A percentile compares a stretch with the other conserved stretches of the same genome.
Evolutionary conservation across 2,113 vertebrate species (phyloP).

Genomic region (Sitta europaea): DNA sequence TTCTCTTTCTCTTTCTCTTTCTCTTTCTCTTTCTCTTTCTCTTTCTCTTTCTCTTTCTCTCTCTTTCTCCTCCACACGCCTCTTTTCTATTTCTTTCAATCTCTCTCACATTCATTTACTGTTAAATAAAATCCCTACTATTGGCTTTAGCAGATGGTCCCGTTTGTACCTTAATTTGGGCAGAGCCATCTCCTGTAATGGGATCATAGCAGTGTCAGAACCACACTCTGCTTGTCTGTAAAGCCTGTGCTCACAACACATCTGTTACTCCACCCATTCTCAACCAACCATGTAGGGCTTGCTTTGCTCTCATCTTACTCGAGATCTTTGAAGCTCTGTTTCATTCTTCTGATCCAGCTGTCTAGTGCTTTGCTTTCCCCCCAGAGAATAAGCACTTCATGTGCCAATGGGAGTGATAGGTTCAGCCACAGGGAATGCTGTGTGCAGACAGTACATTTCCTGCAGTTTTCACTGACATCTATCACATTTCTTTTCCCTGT

Average conservation of each 20-base stretch:
- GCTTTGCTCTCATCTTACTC: not conserved
- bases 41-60: not conserved
- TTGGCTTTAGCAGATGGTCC: not conserved
- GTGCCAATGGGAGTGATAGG: conserved; percentile 36
- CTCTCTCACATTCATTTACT: not conserved
- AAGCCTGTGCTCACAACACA: not conserved
- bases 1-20: not conserved
- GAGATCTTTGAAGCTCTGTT: not conserved
- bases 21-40: not conserved
- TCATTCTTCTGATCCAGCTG: not conserved
- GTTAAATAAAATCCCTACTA: not conserved
- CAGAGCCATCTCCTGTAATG: not conserved
- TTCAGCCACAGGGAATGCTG: conserved; percentile 38
- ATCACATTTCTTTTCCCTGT: conserved; percentile 9
- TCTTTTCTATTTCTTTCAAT: not conserved
- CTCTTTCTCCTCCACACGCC: not conserved
- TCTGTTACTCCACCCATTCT: not conserved
- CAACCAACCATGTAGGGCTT: not conserved
- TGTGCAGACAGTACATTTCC: not conserved
- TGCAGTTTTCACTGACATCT: conserved; percentile 12
- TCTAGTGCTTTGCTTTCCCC: not conserved
- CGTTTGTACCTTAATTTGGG: not conserved
- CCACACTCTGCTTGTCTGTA: not conserved
- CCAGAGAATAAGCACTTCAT: not conserved
- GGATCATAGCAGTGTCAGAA: not conserved